These are phyloP conservation scores for Echinarachnius parma DNA, from an alignment of 53 echinoderm and acorn worm genomes.

Conservation along the genomic window DNA sequence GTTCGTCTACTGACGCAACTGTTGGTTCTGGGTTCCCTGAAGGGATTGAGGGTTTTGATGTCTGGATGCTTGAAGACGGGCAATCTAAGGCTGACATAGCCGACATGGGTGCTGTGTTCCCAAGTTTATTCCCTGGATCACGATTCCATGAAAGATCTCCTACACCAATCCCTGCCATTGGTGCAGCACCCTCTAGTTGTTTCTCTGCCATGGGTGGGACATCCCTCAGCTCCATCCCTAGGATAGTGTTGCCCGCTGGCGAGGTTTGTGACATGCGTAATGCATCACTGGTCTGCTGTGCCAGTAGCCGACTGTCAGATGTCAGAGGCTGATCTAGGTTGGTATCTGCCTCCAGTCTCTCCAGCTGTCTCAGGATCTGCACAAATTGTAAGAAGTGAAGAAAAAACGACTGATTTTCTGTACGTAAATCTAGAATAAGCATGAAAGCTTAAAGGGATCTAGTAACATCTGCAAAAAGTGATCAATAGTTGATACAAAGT, in stretches of 20 bases:
- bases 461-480: no score
- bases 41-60: no score
- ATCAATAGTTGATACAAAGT: no score
- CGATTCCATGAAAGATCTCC: not conserved
- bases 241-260: not conserved
- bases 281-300: not conserved
- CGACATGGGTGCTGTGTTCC: no score
- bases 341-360: constrained; percentile 49
- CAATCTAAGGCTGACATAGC: no score
- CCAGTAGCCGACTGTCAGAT: not conserved
- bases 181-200: not conserved
- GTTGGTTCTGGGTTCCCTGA: no score
- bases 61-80: no score
- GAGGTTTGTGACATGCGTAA: not conserved
- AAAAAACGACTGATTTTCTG: no score
- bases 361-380: constrained; percentile 79
- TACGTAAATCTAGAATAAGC: no score
- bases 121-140: no score
- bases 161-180: not conserved
- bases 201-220: not conserved
- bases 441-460: no score
- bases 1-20: no score
- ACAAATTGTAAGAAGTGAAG: not conserved
- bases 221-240: constrained; percentile 12
- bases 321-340: constrained; percentile 30